Base-by-base conservation (phyloP, 2,888 invertebrate genomes). In the Cremastinae sp. region DNA sequence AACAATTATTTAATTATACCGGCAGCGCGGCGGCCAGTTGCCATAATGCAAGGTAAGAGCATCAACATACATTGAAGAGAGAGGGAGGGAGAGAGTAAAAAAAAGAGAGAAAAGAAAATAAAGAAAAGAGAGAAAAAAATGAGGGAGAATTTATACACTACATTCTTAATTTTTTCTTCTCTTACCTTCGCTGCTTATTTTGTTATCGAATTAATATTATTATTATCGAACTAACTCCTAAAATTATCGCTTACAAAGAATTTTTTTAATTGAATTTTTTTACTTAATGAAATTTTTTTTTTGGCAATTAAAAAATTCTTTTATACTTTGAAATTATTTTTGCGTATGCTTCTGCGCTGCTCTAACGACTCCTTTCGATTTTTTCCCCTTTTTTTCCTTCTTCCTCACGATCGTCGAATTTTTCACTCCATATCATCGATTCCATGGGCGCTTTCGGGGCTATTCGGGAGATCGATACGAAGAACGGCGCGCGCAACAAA, bases 1-100 rank as follows among this genome's bases (percentile, higher is more conserved):
- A 88, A 85, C 88, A 88, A 88, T 89, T 85, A 89, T 90, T 89
- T 90, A 88, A 90, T 89, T 89, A 88, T 89, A 90, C 87, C 88
- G 89, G 89, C 89, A 90, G 89, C 89, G 89, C 89, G 88, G 89
- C 89, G 86, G 88, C 89, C 89, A 90, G 89, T 88, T 87, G 86
- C 87, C 88, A 90, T 89, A 89, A 88, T 85, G 86, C 89, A 90
- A 90, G 89, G 89, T 89, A 90, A 90, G 89, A 89, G 85, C 87
- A 88, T 85, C 87, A 87, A 88, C 87, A 84, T 88, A 87, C 88
- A 90, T 89, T 87, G 79, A 85, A 86, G 86, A 88, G 5, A 28
- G 28, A 28, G 28, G 5, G 28, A 28, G 28, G 5, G 28, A 28
- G 28, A 28, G 28, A 28, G 28, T 2, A 5, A 28, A 5, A 28